Evolutionary conservation across 2,113 vertebrate species (phyloP).

Genomic region (Taurulus bubalis): DNA sequence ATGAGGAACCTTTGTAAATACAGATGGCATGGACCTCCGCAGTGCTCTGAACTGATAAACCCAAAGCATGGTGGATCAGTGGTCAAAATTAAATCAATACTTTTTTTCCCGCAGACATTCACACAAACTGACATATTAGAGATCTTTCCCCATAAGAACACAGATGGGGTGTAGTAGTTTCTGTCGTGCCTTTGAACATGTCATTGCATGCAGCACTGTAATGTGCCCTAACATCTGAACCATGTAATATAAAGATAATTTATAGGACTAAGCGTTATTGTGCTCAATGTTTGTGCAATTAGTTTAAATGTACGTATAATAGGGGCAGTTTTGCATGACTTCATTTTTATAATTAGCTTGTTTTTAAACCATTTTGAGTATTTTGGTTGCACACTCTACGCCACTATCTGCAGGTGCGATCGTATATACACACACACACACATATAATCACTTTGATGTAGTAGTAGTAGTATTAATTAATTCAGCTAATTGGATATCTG

Average conservation of each 20-base stretch:
- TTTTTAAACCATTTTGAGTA: neutral
- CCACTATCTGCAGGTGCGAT: neutral
- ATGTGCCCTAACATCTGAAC: neutral
- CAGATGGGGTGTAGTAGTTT: neutral
- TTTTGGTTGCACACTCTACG: neutral
- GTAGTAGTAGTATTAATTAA: constrained; percentile 22
- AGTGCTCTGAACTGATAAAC: neutral
- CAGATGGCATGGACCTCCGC: neutral
- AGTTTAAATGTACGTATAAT: neutral
- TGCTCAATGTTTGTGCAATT: neutral
- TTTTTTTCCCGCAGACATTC: neutral
- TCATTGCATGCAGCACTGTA: neutral
- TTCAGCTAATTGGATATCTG: constrained; percentile 27
- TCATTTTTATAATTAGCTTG: neutral
- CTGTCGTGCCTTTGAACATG: neutral
- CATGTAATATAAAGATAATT: neutral
- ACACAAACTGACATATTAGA: neutral
- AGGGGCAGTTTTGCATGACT: neutral
- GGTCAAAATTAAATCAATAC: neutral
- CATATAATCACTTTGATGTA: neutral
- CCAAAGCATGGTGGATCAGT: neutral
- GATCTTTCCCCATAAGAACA: neutral
- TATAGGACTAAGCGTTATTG: neutral
- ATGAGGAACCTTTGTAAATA: neutral
- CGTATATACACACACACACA: neutral